A percentile compares a stretch with the other conserved stretches of the same genome.
Conservation (phyloP, 2,113 vertebrate species). For the Melanerpes formicivorus region DNA sequence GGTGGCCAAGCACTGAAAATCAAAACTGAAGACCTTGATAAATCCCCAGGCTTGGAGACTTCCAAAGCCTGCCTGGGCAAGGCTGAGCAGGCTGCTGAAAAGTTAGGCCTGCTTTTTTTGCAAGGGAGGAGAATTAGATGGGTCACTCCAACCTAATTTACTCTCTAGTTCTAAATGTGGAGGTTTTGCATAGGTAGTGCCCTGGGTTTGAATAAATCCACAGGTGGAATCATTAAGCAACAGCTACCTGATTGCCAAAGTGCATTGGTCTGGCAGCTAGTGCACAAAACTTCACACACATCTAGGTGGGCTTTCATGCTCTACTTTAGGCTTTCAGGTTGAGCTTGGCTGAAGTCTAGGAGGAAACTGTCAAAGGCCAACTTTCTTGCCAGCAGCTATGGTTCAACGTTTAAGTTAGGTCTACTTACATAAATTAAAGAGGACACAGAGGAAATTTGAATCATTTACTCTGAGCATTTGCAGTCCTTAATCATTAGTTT, state of each 20-base stretch:
- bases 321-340: not conserved
- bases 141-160: not conserved
- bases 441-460: not conserved
- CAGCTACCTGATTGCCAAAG: not conserved
- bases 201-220: not conserved
- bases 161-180: not conserved
- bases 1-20: not conserved
- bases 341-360: not conserved
- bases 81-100: not conserved
- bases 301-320: not conserved
- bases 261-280: not conserved
- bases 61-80: not conserved
- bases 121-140: not conserved
- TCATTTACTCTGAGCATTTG: not conserved
- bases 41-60: not conserved
- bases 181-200: not conserved
- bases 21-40: not conserved
- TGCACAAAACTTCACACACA: not conserved
- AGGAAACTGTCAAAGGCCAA: not conserved
- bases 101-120: not conserved
- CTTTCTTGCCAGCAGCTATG: too few relatives aligned
- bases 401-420: not conserved
- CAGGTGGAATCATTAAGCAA: not conserved
- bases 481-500: not conserved
- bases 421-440: not conserved